Evolutionary conservation across 2,888 invertebrate genomes (phyloP).

Genomic region (Cactoblastis cactorum): DNA sequence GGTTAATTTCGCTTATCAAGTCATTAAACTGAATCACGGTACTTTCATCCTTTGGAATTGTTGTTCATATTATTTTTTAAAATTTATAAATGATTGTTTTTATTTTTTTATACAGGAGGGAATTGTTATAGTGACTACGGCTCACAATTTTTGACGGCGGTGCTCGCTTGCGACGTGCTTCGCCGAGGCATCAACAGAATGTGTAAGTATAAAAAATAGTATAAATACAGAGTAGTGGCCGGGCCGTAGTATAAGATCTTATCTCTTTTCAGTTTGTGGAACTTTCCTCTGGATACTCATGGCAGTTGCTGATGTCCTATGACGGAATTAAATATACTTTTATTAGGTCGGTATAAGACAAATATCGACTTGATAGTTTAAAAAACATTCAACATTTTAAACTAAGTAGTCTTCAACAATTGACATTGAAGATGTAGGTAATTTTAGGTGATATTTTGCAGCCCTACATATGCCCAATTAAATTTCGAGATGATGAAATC

Average conservation of each 20-base stretch:
- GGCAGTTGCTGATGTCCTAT: not conserved
- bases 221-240: slow-evolving; percentile 12
- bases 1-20: slow-evolving; percentile 63
- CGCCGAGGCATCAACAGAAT: slow-evolving; percentile 56
- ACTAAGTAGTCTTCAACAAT: not conserved
- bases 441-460: slow-evolving; percentile 76
- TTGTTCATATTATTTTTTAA: slow-evolving; percentile 6
- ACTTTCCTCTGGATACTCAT: slow-evolving; percentile 15
- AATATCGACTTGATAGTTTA: not conserved
- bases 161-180: slow-evolving; percentile 63
- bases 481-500: slow-evolving; percentile 48
- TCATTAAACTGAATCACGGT: slow-evolving; percentile 60
- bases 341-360: not conserved
- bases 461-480: slow-evolving; percentile 70
- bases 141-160: slow-evolving; percentile 61
- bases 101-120: slow-evolving; percentile 47
- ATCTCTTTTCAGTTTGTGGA: slow-evolving; percentile 20
- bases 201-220: slow-evolving; percentile 45
- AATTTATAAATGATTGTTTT: not conserved
- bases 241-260: slow-evolving; percentile 1
- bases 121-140: slow-evolving; percentile 68
- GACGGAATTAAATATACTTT: not conserved
- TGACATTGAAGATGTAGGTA: slow-evolving; percentile 40
- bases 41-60: not conserved
- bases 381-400: not conserved